A percentile compares a stretch with the other conserved stretches of the same genome.
Conservation (phyloP, 2,113 vertebrate species). For the Boleophthalmus pectinirostris region DNA sequence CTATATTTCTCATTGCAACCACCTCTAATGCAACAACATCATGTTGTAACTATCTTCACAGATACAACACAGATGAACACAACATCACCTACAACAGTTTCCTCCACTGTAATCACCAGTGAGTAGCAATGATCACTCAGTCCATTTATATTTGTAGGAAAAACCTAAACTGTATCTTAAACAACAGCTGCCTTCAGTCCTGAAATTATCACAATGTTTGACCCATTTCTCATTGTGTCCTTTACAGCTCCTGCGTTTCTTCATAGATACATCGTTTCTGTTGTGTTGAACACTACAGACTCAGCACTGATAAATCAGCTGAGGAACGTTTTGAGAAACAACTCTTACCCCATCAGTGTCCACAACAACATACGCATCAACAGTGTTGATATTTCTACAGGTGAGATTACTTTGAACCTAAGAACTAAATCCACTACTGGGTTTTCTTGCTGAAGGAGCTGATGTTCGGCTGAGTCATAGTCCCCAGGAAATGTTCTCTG, state of each 20-base stretch:
- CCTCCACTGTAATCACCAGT: background rate
- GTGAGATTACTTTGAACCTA: constrained; percentile 4
- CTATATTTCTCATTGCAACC: too few relatives aligned
- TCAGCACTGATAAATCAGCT: constrained; percentile 5
- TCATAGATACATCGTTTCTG: constrained; percentile 18
- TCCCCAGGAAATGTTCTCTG: too few relatives aligned
- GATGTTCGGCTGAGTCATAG: too few relatives aligned
- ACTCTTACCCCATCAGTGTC: constrained; percentile 13
- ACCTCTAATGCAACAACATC: too few relatives aligned
- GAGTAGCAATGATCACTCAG: background rate
- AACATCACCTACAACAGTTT: background rate
- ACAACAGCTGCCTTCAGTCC: background rate
- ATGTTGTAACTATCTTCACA: too few relatives aligned
- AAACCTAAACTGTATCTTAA: background rate
- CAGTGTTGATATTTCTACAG: constrained; percentile 13
- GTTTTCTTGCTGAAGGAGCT: too few relatives aligned
- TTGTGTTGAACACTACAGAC: constrained; percentile 37
- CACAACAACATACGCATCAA: constrained; percentile 17
- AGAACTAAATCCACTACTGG: background rate
- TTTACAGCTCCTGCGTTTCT: constrained; percentile 1
- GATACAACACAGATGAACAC: background rate
- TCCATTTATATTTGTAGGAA: background rate
- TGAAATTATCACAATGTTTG: background rate
- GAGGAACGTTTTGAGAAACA: constrained; percentile 16
- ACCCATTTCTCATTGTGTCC: background rate